These are phyloP conservation scores for Drosophila jambulina DNA, from an alignment of 1,140 invertebrate species.

Conservation along the genomic window DNA sequence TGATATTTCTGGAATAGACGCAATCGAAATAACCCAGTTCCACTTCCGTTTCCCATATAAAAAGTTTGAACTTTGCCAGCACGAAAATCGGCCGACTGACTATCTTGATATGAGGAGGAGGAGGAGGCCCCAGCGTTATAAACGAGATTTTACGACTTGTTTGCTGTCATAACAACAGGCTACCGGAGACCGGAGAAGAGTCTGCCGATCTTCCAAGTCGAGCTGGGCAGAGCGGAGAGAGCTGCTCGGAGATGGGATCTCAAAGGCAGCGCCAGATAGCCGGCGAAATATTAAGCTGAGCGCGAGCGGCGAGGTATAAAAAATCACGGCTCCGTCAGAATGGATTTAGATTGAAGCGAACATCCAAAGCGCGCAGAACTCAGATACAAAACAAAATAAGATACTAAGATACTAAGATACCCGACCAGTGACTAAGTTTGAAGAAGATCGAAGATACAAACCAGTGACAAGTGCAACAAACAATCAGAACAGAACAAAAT, in stretches of 20 bases:
- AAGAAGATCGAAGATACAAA: conserved; percentile 17
- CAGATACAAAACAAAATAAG: conserved; percentile 26
- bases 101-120: conserved; percentile 10
- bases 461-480: conserved; percentile 50
- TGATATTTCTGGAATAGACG: conserved; percentile 43
- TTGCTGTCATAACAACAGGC: conserved; percentile 79
- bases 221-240: conserved; percentile 9
- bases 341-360: conserved; percentile 80
- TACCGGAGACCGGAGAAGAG: conserved; percentile 49
- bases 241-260: conserved; percentile 14
- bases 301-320: conserved; percentile 70
- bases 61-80: conserved; percentile 38
- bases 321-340: conserved; percentile 81
- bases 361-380: conserved; percentile 74
- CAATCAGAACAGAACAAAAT: conserved; percentile 36
- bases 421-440: conserved; percentile 16
- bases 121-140: conserved; percentile 17
- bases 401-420: neutral
- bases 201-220: conserved; percentile 23
- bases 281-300: conserved; percentile 46
- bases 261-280: conserved; percentile 14
- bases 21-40: conserved; percentile 46
- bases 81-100: conserved; percentile 30
- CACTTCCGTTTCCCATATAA: conserved; percentile 47
- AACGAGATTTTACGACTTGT: conserved; percentile 76